A percentile compares a stretch with the other conserved stretches of the same genome.
These are phyloP conservation scores for Melinopterus prodromus DNA, from an alignment of 2,888 invertebrate species.

Conservation along the genomic window DNA sequence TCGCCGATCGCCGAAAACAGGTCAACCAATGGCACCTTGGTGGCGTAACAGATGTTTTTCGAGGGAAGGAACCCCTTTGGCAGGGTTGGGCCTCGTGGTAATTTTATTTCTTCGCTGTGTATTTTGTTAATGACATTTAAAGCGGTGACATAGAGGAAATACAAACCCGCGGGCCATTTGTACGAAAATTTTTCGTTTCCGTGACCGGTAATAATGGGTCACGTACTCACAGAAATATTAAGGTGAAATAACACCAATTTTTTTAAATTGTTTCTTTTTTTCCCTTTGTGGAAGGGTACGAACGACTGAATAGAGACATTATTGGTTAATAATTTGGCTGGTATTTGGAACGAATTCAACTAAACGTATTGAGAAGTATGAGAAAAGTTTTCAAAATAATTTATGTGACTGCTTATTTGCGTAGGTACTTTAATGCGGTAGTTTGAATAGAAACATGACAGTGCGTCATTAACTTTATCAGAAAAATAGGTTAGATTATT, in stretches of 20 bases:
- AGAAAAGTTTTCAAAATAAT: no score
- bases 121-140: constrained; percentile 4
- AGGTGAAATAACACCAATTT: neutral
- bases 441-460: no score
- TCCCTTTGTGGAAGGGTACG: no score
- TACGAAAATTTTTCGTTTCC: neutral
- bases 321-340: no score
- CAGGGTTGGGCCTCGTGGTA: neutral
- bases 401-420: no score
- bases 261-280: neutral
- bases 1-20: neutral
- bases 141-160: neutral
- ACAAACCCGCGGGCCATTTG: neutral
- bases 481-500: no score
- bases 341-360: no score
- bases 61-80: neutral
- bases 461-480: no score
- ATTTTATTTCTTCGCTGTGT: neutral
- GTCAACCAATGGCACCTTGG: neutral
- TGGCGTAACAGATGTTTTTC: neutral
- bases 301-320: no score
- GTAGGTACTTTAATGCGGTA: no score
- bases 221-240: neutral
- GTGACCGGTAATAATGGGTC: neutral
- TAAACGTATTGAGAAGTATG: no score